phyloP scores from a whole-genome alignment of 2,888 invertebrate genomes.

The Xanthia togata region DNA sequence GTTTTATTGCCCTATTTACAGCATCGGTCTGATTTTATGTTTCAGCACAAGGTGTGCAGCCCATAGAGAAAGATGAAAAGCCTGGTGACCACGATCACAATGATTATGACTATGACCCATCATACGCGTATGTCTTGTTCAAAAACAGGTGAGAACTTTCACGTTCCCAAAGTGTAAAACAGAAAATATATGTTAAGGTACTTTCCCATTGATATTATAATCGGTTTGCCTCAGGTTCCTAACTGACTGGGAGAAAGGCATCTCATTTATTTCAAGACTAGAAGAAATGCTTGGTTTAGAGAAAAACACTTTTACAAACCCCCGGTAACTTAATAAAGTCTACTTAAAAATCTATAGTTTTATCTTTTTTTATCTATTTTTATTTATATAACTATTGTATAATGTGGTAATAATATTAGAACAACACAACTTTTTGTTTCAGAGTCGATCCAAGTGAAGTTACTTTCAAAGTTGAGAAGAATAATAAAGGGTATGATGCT shows the following conservation, averaged over 20 bases:
- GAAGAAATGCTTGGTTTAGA: conserved; percentile 93
- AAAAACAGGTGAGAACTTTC: conserved; percentile 91
- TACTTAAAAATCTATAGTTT: conserved; percentile 50
- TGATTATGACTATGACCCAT: conserved; percentile 93
- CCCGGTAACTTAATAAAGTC: conserved; percentile 86
- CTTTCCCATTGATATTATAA: conserved; percentile 61
- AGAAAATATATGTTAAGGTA: conserved; percentile 59
- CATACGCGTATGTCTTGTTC: conserved; percentile 94
- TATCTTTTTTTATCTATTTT: conserved; percentile 30
- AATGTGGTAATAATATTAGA: conserved; percentile 2
- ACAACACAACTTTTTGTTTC: conserved; percentile 71
- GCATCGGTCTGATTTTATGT: conserved; percentile 65
- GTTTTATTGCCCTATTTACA: conserved; percentile 21
- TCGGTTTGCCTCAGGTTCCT: conserved; percentile 78
- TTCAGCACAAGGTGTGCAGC: conserved; percentile 79
- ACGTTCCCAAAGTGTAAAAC: conserved; percentile 11
- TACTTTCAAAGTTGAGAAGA: conserved; percentile 93
- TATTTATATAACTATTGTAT: not conserved
- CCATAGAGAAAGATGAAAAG: conserved; percentile 72
- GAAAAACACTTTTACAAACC: conserved; percentile 91
- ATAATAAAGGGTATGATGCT: conserved; percentile 92
- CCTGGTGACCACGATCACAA: conserved; percentile 86
- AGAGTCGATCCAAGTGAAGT: conserved; percentile 95
- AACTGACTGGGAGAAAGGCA: conserved; percentile 93
- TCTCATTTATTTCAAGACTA: conserved; percentile 92